Percentiles rank a stretch among this genome's conserved stretches.
Evolutionary conservation across 2,113 vertebrate genomes (phyloP).

Genomic region (Montifringilla adamsi): DNA sequence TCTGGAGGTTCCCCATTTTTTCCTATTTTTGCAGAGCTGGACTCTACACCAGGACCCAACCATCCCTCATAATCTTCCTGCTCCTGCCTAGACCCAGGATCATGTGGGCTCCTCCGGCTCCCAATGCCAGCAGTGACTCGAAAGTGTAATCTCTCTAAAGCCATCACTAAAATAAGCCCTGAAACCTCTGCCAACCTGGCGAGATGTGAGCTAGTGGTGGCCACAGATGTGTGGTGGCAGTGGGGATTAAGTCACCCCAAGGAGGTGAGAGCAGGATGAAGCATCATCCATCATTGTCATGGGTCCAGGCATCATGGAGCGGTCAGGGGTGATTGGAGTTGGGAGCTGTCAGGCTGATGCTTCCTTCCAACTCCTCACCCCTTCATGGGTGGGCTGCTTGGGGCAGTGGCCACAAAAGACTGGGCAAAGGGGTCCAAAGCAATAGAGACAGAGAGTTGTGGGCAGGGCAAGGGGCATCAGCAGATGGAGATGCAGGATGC

Average conservation of each 20-base stretch:
- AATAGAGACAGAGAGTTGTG: background rate
- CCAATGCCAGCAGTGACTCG: background rate
- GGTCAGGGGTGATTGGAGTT: background rate
- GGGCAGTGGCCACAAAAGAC: fast-evolving
- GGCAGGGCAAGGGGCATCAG: background rate
- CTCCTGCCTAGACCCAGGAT: background rate
- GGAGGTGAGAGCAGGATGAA: background rate
- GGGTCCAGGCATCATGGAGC: background rate
- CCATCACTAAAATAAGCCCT: background rate
- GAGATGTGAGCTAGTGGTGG: background rate
- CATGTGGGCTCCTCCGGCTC: background rate
- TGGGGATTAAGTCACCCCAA: background rate
- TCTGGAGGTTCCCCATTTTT: background rate
- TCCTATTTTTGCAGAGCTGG: background rate
- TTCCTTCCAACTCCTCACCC: background rate
- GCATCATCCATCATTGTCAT: background rate
- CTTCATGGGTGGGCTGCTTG: background rate
- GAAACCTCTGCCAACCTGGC: background rate
- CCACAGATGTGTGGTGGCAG: background rate
- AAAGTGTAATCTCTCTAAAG: background rate
- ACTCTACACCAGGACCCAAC: background rate
- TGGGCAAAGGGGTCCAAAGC: background rate
- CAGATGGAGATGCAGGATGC: fast-evolving
- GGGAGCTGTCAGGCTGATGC: background rate
- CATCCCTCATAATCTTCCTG: background rate